Evolutionary conservation across 2,113 vertebrate genomes (phyloP).

Genomic region (zebrafish (Danio rerio)): DNA sequence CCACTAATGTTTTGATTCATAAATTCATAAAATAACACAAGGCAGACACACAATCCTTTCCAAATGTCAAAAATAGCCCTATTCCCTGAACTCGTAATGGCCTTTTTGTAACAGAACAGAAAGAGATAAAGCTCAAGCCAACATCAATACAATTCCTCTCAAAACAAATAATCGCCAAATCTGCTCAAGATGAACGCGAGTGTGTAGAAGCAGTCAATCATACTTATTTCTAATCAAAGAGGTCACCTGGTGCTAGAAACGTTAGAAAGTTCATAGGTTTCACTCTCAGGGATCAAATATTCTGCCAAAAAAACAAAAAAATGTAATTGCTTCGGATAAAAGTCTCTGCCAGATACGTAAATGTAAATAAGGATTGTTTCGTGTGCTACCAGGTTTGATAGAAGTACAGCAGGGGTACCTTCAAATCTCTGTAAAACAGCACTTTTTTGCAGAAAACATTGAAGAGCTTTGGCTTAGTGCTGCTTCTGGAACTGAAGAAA

Average conservation of each 20-base stretch:
- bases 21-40: not conserved
- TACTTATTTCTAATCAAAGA: not conserved
- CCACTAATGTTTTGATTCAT: conserved; percentile 5
- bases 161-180: not conserved
- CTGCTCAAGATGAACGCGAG: not conserved
- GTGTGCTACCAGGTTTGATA: conserved; percentile 1
- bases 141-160: conserved; percentile 13
- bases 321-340: not conserved
- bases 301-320: not conserved
- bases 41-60: not conserved
- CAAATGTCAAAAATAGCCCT: not conserved
- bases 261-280: not conserved
- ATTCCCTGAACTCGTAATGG: conserved; percentile 19
- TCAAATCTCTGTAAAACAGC: not conserved
- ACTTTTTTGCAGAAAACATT: conserved; percentile 32
- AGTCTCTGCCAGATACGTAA: not conserved
- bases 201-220: not conserved
- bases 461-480: not conserved
- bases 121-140: conserved; percentile 27
- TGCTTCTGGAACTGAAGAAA: not conserved
- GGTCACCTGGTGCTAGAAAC: not conserved
- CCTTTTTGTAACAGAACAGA: not conserved
- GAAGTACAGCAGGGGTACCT: not conserved
- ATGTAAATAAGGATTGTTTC: not conserved
- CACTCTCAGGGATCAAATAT: not conserved